These are phyloP conservation scores for Falco novaeseelandiae DNA, from an alignment of 2,797 vertebrate species.

Conservation along the genomic window DNA sequence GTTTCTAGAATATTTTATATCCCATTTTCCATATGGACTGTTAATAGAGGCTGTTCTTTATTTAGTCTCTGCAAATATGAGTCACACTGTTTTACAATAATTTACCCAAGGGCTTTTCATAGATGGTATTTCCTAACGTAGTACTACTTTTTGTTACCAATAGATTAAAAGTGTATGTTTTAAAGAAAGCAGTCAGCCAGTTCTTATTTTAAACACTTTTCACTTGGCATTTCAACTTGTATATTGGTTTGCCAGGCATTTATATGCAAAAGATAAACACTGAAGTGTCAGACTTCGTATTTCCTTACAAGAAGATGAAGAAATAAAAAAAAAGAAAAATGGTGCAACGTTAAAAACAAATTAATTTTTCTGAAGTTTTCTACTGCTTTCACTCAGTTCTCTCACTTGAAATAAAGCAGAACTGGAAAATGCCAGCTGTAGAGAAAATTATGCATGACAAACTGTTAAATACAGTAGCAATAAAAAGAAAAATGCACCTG, in stretches of 20 bases:
- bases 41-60: not conserved
- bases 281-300: not conserved
- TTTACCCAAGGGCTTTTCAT: not conserved
- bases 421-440: slow-evolving; percentile 16
- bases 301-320: not conserved
- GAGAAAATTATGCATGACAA: not conserved
- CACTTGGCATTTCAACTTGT: not conserved
- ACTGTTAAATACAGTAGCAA: slow-evolving; percentile 22
- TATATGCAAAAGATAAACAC: slow-evolving; percentile 1
- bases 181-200: not conserved
- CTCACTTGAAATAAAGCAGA: slow-evolving; percentile 31
- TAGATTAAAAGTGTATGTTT: not conserved
- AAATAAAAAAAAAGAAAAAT: not conserved
- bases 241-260: slow-evolving; percentile 10
- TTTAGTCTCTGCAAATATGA: not conserved
- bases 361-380: slow-evolving; percentile 12
- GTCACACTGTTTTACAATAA: not conserved
- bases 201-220: slow-evolving; percentile 45
- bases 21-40: not conserved
- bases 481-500: slow-evolving; percentile 16
- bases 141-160: not conserved
- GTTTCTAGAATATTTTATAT: not conserved
- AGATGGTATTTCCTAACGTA: not conserved
- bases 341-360: not conserved
- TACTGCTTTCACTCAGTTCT: not conserved